phyloP scores from a whole-genome alignment of 2,113 vertebrate species.

The Gallinago undulata region DNA sequence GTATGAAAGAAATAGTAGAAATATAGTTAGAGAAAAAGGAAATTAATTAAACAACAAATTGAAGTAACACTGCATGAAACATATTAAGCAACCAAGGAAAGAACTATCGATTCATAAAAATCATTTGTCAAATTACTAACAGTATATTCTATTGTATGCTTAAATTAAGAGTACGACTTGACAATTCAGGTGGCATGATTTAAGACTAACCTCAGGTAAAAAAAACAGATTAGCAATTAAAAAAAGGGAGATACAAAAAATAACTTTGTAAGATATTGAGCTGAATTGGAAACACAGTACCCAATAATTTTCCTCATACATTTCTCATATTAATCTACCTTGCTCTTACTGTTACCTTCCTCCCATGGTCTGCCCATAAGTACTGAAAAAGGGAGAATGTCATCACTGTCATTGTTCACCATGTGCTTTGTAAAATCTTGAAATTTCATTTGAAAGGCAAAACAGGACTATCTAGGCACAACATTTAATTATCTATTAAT shows the following conservation, averaged over 20 bases:
- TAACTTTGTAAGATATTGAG: background rate
- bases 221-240: background rate
- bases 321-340: background rate
- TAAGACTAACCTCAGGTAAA: background rate
- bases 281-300: background rate
- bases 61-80: background rate
- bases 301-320: background rate
- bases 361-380: background rate
- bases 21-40: background rate
- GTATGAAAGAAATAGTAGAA: background rate
- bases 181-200: background rate
- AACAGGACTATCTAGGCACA: background rate
- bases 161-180: background rate
- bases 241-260: background rate
- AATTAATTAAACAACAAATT: background rate
- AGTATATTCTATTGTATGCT: background rate
- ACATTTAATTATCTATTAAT: background rate
- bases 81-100: background rate
- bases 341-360: background rate
- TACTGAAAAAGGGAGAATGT: background rate
- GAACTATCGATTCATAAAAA: background rate
- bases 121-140: background rate
- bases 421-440: background rate
- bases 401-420: background rate
- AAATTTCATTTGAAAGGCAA: background rate